phyloP scores from a whole-genome alignment of 2,797 vertebrate genomes.

The Siniperca obscura region DNA sequence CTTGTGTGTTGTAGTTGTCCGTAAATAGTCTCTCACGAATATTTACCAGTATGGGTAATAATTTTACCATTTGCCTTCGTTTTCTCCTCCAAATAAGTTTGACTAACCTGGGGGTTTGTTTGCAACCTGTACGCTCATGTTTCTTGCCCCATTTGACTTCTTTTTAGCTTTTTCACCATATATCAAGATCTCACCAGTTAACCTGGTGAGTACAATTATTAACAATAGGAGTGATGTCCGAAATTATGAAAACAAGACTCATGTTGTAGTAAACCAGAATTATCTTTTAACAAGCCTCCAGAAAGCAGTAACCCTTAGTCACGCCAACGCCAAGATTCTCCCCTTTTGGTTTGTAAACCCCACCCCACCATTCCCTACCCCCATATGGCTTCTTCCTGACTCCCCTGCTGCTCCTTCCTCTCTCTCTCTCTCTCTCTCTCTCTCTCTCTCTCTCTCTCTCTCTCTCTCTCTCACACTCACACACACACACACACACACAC shows the following conservation, averaged over 20 bases:
- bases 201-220: neutral
- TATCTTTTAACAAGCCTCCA: slow-evolving; percentile 13
- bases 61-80: neutral
- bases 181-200: neutral
- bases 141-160: neutral
- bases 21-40: neutral
- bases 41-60: neutral
- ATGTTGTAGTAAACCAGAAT: neutral
- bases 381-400: slow-evolving; percentile 59
- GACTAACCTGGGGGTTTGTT: neutral
- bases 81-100: neutral
- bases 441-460: slow-evolving; percentile 75
- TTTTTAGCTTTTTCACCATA: neutral
- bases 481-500: slow-evolving; percentile 84
- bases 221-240: neutral
- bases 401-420: slow-evolving; percentile 63
- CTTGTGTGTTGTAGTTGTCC: neutral
- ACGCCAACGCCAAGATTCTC: neutral
- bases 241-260: slow-evolving; percentile 8
- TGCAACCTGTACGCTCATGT: neutral
- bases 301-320: slow-evolving; percentile 34
- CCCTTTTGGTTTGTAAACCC: slow-evolving; percentile 30
- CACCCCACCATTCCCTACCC: slow-evolving; percentile 27
- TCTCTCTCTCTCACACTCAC: slow-evolving; percentile 58
- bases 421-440: slow-evolving; percentile 84